Evolutionary conservation across 2,888 invertebrate species (phyloP).

Genomic region (Papilio protenor): DNA sequence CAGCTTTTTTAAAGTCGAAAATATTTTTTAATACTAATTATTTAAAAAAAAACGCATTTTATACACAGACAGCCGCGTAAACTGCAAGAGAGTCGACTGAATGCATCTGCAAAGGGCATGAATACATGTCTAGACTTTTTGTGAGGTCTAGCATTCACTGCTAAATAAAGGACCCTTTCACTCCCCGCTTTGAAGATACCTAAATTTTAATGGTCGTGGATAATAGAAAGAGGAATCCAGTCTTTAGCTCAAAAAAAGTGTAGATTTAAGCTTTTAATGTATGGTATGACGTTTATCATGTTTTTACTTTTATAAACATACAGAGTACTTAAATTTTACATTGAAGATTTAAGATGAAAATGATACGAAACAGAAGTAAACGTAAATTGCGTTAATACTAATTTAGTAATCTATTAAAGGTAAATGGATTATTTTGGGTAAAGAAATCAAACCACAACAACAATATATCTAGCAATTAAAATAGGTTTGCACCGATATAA

Average conservation of each 20-base stretch:
- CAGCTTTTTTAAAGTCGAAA: neutral
- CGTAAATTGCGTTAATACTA: too few species aligned
- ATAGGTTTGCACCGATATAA: too few species aligned
- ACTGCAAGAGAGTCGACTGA: constrained; percentile 9
- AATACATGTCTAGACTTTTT: constrained; percentile 40
- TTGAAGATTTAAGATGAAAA: neutral
- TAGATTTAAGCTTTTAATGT: neutral
- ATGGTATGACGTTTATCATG: neutral
- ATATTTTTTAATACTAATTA: neutral
- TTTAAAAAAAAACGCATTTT: neutral
- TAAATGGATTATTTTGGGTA: too few species aligned
- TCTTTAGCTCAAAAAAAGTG: neutral
- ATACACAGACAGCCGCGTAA: neutral
- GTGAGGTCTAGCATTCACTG: constrained; percentile 36
- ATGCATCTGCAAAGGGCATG: constrained; percentile 26
- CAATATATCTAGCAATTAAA: too few species aligned
- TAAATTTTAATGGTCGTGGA: constrained; percentile 32
- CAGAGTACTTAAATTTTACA: neutral
- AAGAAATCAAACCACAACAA: too few species aligned
- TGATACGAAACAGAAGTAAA: too few species aligned
- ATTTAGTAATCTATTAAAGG: too few species aligned
- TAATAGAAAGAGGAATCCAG: neutral
- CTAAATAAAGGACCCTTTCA: constrained; percentile 35
- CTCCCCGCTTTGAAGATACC: constrained; percentile 4
- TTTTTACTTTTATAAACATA: neutral